Evolutionary conservation across 2,113 vertebrate species (phyloP).

Genomic region (Echinops telfairi): DNA sequence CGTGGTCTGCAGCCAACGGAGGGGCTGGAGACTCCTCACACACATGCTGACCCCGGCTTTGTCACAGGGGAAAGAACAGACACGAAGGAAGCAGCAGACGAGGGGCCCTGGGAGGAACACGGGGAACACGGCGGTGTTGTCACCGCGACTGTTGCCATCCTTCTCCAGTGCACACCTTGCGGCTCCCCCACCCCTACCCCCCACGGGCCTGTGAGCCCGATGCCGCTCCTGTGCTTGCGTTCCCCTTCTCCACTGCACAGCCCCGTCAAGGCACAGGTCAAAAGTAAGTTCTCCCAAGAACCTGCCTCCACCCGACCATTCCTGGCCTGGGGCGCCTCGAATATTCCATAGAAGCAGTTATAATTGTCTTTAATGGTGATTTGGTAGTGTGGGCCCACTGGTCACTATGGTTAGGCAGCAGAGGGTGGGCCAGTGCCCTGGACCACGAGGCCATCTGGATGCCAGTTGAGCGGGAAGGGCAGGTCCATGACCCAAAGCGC

Average conservation of each 20-base stretch:
- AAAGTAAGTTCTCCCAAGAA: neutral
- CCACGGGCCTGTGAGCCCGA: neutral
- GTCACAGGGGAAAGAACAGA: neutral
- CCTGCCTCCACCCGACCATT: neutral
- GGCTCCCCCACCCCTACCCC: no score
- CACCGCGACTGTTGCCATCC: neutral
- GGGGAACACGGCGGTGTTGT: neutral
- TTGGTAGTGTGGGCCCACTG: neutral
- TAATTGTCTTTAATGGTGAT: constrained; percentile 12
- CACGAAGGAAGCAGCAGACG: neutral
- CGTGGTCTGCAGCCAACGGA: neutral
- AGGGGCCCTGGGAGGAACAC: neutral
- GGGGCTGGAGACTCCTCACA: constrained; percentile 11
- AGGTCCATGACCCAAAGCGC: neutral
- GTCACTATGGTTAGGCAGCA: neutral
- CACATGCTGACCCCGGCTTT: neutral
- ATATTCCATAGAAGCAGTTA: constrained; percentile 6
- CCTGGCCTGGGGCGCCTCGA: neutral
- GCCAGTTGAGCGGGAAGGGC: no score
- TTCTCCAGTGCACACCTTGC: no score
- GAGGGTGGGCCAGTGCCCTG: neutral
- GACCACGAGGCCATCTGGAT: neutral
- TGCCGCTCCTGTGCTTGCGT: neutral
- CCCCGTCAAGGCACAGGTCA: neutral
- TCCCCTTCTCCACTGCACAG: neutral